These are phyloP conservation scores for Actinopyga echinites DNA, from an alignment of 53 echinoderm and acorn worm genomes.

Conservation along the genomic window DNA sequence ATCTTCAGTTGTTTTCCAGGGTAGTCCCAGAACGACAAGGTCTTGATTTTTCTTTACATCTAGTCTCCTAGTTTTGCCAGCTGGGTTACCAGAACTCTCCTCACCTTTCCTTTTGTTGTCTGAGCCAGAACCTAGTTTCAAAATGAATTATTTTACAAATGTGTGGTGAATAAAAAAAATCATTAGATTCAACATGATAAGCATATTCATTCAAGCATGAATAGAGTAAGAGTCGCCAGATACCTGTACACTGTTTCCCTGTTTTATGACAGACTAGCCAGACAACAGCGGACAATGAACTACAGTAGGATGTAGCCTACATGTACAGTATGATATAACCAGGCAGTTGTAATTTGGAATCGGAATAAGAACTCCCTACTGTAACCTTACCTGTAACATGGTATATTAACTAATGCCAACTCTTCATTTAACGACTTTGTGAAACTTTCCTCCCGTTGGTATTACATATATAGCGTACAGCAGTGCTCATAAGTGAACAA, in stretches of 20 bases:
- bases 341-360: too few relatives aligned
- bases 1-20: constrained; percentile 81
- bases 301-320: too few relatives aligned
- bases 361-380: too few relatives aligned
- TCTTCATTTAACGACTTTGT: too few relatives aligned
- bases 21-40: constrained; percentile 86
- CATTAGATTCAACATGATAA: neutral
- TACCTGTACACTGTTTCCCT: neutral
- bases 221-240: neutral
- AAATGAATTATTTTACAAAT: neutral
- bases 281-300: too few relatives aligned
- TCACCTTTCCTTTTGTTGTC: constrained; percentile 95
- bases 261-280: too few relatives aligned
- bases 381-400: too few relatives aligned
- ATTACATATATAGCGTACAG: too few relatives aligned
- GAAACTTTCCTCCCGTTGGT: too few relatives aligned
- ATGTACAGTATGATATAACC: too few relatives aligned
- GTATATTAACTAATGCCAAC: too few relatives aligned
- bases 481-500: too few relatives aligned
- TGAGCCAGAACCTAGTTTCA: neutral
- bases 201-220: neutral
- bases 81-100: constrained; percentile 80
- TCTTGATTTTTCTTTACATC: constrained; percentile 81
- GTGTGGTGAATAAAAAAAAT: neutral
- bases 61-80: constrained; percentile 85